phyloP scores from a whole-genome alignment of 2,888 invertebrate genomes.

The Blastobasis lacticolella region DNA sequence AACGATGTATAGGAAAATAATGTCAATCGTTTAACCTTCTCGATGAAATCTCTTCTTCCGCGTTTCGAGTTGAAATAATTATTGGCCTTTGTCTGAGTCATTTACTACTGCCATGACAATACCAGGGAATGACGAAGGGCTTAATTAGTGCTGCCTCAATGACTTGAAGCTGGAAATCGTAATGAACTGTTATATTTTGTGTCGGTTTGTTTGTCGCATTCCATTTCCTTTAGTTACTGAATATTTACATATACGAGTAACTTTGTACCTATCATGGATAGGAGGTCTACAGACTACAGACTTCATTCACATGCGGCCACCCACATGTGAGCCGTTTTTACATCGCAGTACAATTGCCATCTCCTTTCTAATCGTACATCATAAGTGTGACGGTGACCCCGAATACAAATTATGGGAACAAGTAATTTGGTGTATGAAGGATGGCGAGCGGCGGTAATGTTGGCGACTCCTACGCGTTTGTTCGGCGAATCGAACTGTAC shows the following conservation, averaged over 20 bases:
- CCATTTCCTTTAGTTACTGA: conserved; percentile 10
- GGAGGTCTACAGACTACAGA: too few species aligned
- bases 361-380: conserved; percentile 67
- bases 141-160: conserved; percentile 24
- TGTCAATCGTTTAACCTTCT: conserved; percentile 38
- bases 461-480: conserved; percentile 56
- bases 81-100: conserved; percentile 27
- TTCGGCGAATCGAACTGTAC: conserved; percentile 67
- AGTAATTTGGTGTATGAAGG: conserved; percentile 65
- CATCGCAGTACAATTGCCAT: conserved; percentile 55
- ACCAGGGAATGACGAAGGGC: conserved; percentile 34
- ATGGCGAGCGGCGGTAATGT: conserved; percentile 48
- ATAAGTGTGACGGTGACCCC: conserved; percentile 67
- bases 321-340: conserved; percentile 49
- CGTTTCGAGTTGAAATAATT: conserved; percentile 26
- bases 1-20: conserved; percentile 34
- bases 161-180: conserved; percentile 9
- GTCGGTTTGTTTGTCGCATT: conserved; percentile 2
- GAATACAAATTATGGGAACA: conserved; percentile 69
- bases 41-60: conserved; percentile 34
- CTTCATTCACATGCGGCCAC: conserved; percentile 21
- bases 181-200: conserved; percentile 2
- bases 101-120: not conserved
- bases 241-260: conserved; percentile 9
- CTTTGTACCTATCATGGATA: too few species aligned